These are phyloP conservation scores for Heliconius ismenius DNA, from an alignment of 2,888 invertebrate genomes.

Conservation along the genomic window DNA sequence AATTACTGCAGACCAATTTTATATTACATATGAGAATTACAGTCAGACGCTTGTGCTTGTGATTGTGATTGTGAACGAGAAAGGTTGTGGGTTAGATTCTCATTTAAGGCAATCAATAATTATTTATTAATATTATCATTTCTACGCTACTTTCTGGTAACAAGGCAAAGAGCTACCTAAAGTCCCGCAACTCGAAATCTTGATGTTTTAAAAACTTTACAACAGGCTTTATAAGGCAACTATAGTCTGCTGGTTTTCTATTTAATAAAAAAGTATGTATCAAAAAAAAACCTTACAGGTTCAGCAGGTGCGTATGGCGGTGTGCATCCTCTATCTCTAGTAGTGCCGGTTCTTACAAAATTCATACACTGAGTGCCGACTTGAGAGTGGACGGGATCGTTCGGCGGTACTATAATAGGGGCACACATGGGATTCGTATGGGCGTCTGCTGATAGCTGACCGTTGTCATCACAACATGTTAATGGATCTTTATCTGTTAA, in stretches of 20 bases:
- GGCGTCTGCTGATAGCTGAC: conserved; percentile 59
- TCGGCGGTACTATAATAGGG: conserved; percentile 65
- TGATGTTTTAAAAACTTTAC: too few relatives aligned
- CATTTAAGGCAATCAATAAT: too few relatives aligned
- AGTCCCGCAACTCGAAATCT: too few relatives aligned
- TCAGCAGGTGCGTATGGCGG: conserved; percentile 84
- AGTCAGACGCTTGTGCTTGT: too few relatives aligned
- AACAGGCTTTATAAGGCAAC: too few relatives aligned
- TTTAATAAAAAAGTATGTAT: not conserved
- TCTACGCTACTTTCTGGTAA: too few relatives aligned
- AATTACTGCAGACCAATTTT: not conserved
- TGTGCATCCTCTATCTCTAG: conserved; percentile 85
- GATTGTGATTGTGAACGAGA: too few relatives aligned
- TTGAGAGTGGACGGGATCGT: conserved; percentile 72
- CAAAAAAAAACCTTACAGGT: conserved; percentile 78
- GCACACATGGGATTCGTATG: conserved; percentile 65
- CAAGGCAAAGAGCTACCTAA: too few relatives aligned
- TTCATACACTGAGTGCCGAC: conserved; percentile 85
- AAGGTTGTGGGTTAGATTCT: too few relatives aligned
- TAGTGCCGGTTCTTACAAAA: conserved; percentile 86
- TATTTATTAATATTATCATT: too few relatives aligned
- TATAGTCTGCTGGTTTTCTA: too few relatives aligned
- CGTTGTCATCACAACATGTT: conserved; percentile 69
- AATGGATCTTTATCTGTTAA: conserved; percentile 61
- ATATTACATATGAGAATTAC: not conserved